Base-by-base conservation (phyloP, 2,113 vertebrate species). In the Pygoscelis antarcticus region DNA sequence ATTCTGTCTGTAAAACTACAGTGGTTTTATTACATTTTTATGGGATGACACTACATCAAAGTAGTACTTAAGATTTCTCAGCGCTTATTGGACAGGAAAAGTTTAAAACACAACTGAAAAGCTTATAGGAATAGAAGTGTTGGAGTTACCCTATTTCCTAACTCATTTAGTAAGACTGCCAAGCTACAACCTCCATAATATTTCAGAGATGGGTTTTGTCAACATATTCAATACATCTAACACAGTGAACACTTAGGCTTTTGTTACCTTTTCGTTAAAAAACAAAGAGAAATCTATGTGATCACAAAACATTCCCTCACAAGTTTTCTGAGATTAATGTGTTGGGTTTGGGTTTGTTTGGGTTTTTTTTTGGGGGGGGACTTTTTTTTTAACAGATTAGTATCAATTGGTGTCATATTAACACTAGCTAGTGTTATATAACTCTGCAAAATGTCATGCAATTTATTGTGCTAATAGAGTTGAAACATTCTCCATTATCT, bases 341-440 rank as follows among this genome's bases (percentile, higher is more conserved):
- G 17, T 26, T 46, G 9, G 16, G 38, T 13, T 42, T 68, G 22
- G 7, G 2, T 4, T 36, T 16, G n/a, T 32, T 71, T 18, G 10
- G 16, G 30, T 1, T 2, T 11, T 23, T 46, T 57, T 27, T 13
- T 9, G 13, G 4, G 3, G 4, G 7, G 4, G 4, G 13, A 6
- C 2, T 11, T n/a, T 68, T 49, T 58, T 71, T 71, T 22, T 40
- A 70, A 7, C 13, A 13, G 36, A 44, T n/a, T 44, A 52, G 3
- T 18, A 80, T 51, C 32, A 44, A 16, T 17, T 55, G 6, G 23
- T 66, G 42, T n/a, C 17, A 38, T 38, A 64, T 16, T 57, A 55
- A 57, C 9, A 11, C 27, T 46, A 61, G 6, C 4, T 76, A 61
- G 6, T 22, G 13, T 26, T 86, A 7, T 13, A 11, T 40, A 70